Conservation (phyloP, 2,888 invertebrate genomes). For the Pteria penguin region DNA sequence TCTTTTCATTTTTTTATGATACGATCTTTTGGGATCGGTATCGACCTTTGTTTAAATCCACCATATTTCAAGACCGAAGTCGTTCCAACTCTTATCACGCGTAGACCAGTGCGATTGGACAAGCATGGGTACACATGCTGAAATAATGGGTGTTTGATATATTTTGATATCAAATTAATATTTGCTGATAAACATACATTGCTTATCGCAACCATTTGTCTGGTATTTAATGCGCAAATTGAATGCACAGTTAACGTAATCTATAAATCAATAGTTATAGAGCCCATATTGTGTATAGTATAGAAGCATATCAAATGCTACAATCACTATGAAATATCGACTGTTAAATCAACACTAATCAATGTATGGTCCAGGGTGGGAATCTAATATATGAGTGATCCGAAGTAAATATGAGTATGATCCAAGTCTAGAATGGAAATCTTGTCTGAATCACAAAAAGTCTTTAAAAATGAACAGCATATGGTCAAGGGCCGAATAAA, state of each 20-base stretch:
- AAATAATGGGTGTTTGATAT: slow-evolving; percentile 23
- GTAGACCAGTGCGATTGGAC: slow-evolving; percentile 8
- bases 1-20: slow-evolving; percentile 27
- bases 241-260: neutral
- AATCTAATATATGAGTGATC: no score
- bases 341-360: no score
- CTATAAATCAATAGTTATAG: slow-evolving; percentile 31
- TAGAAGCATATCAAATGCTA: no score
- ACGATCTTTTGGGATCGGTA: slow-evolving; percentile 19
- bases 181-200: slow-evolving; percentile 20
- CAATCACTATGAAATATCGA: no score
- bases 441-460: no score
- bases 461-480: no score
- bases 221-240: slow-evolving; percentile 13
- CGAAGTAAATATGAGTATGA: no score
- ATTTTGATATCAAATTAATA: slow-evolving; percentile 30
- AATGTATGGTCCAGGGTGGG: no score
- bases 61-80: slow-evolving; percentile 35
- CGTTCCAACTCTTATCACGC: slow-evolving; percentile 19
- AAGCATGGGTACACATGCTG: slow-evolving; percentile 5
- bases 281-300: no score
- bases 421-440: no score
- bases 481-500: no score
- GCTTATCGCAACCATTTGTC: slow-evolving; percentile 13
- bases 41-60: neutral